These are phyloP conservation scores for Bufotes viridis DNA, from an alignment of 2,797 vertebrate genomes.

Conservation along the genomic window DNA sequence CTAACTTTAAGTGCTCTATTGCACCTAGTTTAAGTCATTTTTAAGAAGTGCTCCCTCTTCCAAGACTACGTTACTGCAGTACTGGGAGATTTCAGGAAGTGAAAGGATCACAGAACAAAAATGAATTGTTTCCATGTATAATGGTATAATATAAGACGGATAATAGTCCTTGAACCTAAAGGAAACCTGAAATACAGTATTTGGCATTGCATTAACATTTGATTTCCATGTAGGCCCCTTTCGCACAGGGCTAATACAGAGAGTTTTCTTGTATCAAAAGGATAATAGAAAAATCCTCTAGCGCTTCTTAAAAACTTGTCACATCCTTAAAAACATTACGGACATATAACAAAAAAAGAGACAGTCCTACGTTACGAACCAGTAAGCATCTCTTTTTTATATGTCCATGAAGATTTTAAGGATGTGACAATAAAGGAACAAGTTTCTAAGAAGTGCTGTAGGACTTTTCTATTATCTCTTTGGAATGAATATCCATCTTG, in stretches of 20 bases:
- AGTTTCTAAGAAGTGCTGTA: too few species aligned
- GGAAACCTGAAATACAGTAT: background rate
- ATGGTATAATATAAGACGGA: background rate
- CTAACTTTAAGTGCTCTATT: slow-evolving; percentile 29
- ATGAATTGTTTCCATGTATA: background rate
- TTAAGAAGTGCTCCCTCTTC: slow-evolving; percentile 35
- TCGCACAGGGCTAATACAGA: background rate
- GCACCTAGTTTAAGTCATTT: slow-evolving; percentile 31
- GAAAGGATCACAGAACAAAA: background rate
- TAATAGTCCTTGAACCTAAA: background rate
- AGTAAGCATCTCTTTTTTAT: too few species aligned
- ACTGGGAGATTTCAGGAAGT: background rate
- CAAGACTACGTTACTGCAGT: slow-evolving; percentile 18
- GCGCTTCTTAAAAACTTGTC: too few species aligned
- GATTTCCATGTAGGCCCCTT: background rate
- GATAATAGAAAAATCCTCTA: too few species aligned
- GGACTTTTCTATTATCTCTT: too few species aligned
- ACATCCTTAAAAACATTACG: too few species aligned
- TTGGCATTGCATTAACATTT: background rate
- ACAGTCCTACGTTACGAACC: too few species aligned
- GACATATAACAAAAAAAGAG: too few species aligned
- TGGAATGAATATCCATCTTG: too few species aligned
- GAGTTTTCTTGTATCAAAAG: background rate
- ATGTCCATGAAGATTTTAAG: too few species aligned
- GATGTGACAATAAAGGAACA: too few species aligned